Evolutionary conservation across 1,140 invertebrate species (phyloP), one percentile per base, ranked within the genome.

Genomic region (Pseudachorutes palmiensis): DNA sequence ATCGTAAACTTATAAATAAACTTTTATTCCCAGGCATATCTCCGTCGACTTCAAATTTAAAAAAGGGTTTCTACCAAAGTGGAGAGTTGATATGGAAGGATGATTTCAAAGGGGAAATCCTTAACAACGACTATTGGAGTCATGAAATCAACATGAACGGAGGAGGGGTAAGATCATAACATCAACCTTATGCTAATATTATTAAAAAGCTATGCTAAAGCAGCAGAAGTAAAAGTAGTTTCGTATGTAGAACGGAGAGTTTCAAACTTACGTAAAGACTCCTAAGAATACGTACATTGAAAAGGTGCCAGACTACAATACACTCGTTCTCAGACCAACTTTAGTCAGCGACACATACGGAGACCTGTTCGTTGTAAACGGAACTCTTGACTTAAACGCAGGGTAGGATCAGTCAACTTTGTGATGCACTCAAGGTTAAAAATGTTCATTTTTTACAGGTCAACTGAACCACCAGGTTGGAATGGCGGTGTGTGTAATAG

Each of bases 241-340:
- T 19, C 26, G 14, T 30, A 30, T 51, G 9, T 33, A 60, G 67
- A 70, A 70, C 49, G 33, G 62, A 19, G 68, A 88, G 68, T 89
- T 89, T 76, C 84, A 87, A 66, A 77, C 85, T n/a, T 89, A 89
- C 74, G 77, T 82, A 19, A 81, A 85, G 67, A 80, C 83, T 64
- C 70, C 77, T 9, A 77, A 79, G 16, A 87, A 85, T 75, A 78
- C 86, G 1, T 81, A 81, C 33, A 75, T 82, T 0, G 75, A 76
- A n/a, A 78, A 86, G 68, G 84, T 85, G 1, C 77, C 76, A 2
- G 75, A 90, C 1, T 75, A 77, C 48, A 84, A 89, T 29, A 84
- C 78, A 45, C 86, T 86, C n/a, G 78, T 78, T 0, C 76, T 86
- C 0, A 77, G 84, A 2, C 81, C 84, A 32, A 81, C 83, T 1